Percentiles rank a stretch among this genome's conserved stretches.
Conservation (phyloP, 1,140 invertebrate species). For the Vanessa tameamea region DNA sequence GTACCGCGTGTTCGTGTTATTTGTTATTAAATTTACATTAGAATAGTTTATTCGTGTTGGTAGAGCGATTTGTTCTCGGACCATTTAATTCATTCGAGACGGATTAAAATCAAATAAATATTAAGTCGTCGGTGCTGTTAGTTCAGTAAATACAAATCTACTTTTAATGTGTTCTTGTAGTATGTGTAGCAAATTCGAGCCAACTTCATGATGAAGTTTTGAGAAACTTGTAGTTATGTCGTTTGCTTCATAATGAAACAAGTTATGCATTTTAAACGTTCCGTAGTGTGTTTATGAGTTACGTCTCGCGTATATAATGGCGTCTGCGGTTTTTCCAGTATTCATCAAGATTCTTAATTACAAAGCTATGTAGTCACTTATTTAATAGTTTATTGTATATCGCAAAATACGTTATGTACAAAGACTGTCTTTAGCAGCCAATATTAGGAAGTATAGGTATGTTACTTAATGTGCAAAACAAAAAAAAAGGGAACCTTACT, state of each 20-base stretch:
- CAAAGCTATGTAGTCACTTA: neutral
- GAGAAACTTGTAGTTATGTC: slow-evolving; percentile 7
- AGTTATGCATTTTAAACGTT: slow-evolving; percentile 13
- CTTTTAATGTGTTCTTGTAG: slow-evolving; percentile 10
- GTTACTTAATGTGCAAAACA: too few species aligned
- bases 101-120: neutral
- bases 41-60: too few species aligned
- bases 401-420: too few species aligned
- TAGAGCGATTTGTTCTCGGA: too few species aligned
- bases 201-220: slow-evolving; percentile 1
- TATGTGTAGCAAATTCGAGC: neutral
- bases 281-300: neutral
- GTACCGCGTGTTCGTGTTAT: too few species aligned
- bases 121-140: neutral
- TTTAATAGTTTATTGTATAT: too few species aligned
- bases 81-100: neutral
- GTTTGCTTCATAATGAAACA: slow-evolving; percentile 8
- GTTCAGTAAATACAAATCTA: slow-evolving; percentile 7
- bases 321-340: neutral
- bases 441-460: too few species aligned
- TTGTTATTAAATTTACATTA: too few species aligned
- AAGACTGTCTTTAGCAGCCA: too few species aligned
- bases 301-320: neutral
- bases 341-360: slow-evolving; percentile 7
- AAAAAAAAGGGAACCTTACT: too few species aligned